Evolutionary conservation across 2,888 invertebrate species (phyloP), one percentile per base, ranked within the genome.

Genomic region (Steromphala cineraria): DNA sequence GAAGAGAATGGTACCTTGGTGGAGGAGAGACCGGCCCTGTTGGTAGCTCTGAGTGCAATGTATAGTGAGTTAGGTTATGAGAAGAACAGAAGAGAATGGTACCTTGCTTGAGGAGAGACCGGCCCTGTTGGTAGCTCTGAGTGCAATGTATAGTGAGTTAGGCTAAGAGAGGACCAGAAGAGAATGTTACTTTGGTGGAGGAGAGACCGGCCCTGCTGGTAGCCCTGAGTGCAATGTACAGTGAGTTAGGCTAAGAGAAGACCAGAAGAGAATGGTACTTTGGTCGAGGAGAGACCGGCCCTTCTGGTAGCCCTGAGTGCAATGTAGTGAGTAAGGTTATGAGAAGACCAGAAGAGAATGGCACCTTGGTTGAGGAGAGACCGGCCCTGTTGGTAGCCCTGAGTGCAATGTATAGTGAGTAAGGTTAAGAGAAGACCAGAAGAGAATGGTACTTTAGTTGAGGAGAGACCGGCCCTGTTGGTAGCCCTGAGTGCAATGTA

Each of bases 101-200:
- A 87, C 88, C 84, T 82, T 80, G 19, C 80, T 75, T 28, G 79
- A 76, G 28, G 81, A 75, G 21, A 84, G 67, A 13, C 80, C 82
- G 7, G 88, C 85, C 77, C 84, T 87, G 79, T 89, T 87, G 17
- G 84, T 84, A n/a, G 88, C 86, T 75, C 86, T 87, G 62, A 90
- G 81, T 19, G 86, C 67, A 28, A 90, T 83, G 75, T 84, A 88
- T 79, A 90, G 89, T 53, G 80, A 67, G 10, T 83, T 71, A 0
- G 88, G 89, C 55, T 88, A 85, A 36, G 82, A 84, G 19, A 90
- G 76, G 76, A 83, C 4, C 36, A 36, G 7, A 2, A 36, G 36
- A 7, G 36, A 36, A 36, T 4, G 4, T 2, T 80, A 87, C 88
- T 84, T 82, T 80, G 19, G 81, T 75, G 21, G 79, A 76, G 28